Evolutionary conservation across 2,113 vertebrate species (phyloP).

Genomic region (Proteles cristata): DNA sequence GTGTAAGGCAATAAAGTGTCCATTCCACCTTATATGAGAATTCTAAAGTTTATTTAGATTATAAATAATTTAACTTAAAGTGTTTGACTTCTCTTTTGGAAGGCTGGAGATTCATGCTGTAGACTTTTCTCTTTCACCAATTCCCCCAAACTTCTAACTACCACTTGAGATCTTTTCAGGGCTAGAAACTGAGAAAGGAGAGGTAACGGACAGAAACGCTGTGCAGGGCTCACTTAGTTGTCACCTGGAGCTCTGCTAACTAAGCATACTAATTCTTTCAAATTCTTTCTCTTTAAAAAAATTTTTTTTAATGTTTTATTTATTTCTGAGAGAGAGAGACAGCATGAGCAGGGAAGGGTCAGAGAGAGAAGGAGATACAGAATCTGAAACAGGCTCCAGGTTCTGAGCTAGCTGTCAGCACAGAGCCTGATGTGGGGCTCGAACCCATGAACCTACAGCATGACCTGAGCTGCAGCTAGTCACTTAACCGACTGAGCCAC

Average conservation of each 20-base stretch:
- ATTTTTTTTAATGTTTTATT: too few species aligned
- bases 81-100: not conserved
- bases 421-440: too few species aligned
- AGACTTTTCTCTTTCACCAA: not conserved
- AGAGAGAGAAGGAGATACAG: too few species aligned
- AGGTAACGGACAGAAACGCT: not conserved
- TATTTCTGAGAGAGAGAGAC: too few species aligned
- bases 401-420: too few species aligned
- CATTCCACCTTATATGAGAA: not conserved
- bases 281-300: not conserved
- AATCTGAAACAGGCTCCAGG: too few species aligned
- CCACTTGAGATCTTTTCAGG: not conserved
- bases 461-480: too few species aligned
- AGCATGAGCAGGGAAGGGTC: too few species aligned
- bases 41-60: not conserved
- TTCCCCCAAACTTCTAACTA: not conserved
- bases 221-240: not conserved
- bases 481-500: too few species aligned
- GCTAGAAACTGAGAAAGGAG: not conserved
- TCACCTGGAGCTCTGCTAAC: not conserved
- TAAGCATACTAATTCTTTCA: not conserved
- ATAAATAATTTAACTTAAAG: too few species aligned
- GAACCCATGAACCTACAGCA: too few species aligned
- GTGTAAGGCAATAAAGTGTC: not conserved
- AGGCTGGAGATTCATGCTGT: not conserved